phyloP scores from a whole-genome alignment of 2,797 vertebrate species.

The Furcifer pardalis region DNA sequence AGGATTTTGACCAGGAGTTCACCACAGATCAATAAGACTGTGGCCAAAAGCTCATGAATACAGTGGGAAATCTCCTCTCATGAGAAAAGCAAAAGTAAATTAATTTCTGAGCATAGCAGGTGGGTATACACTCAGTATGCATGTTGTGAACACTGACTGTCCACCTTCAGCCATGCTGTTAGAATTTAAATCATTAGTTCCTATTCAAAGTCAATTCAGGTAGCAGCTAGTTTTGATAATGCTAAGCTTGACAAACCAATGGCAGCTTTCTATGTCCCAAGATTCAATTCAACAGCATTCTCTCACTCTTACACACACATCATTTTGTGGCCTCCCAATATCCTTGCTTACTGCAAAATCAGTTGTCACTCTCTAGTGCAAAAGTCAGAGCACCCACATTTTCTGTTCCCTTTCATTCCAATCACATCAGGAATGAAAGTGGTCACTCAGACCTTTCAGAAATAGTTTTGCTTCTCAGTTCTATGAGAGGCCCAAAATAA shows the following conservation, averaged over 20 bases:
- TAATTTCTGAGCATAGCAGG: background rate
- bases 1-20: background rate
- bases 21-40: background rate
- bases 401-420: background rate
- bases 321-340: background rate
- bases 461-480: no score
- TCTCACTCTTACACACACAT: background rate
- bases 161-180: background rate
- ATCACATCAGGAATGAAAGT: background rate
- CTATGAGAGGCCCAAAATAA: no score
- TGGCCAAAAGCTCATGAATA: background rate
- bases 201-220: no score
- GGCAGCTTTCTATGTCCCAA: background rate
- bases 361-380: background rate
- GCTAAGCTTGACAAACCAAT: background rate
- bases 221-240: background rate
- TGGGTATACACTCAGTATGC: background rate
- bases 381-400: background rate
- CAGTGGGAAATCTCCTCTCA: background rate
- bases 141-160: background rate
- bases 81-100: background rate
- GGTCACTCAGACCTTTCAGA: no score
- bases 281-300: no score
- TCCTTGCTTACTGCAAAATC: background rate
- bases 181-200: background rate